Conservation (phyloP, 1,140 invertebrate genomes). For the Himalopsyche phryganea region DNA sequence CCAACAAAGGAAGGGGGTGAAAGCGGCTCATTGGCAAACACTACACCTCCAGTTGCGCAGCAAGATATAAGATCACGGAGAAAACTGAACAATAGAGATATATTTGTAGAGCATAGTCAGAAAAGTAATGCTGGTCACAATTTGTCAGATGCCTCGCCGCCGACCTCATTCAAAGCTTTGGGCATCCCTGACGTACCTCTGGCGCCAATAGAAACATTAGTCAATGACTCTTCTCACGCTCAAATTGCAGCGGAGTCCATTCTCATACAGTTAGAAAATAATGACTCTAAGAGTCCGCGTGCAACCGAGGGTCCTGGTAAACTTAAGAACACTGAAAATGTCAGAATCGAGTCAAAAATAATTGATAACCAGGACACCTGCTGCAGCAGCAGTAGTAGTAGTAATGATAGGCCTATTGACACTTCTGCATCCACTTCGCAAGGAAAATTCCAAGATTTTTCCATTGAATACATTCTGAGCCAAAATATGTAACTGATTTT, state of each 20-base stretch:
- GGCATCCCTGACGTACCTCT: slow-evolving; percentile 1
- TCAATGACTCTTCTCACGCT: slow-evolving; percentile 10
- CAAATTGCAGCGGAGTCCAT: slow-evolving; percentile 28
- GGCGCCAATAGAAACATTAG: slow-evolving; percentile 1
- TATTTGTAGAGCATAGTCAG: neutral
- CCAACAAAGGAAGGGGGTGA: slow-evolving; percentile 30
- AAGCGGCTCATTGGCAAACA: slow-evolving; percentile 9
- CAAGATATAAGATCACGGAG: neutral
- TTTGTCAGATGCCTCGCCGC: neutral
- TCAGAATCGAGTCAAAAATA: neutral
- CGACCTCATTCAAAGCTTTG: neutral
- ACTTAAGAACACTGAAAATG: neutral
- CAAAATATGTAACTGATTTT: slow-evolving; percentile 28
- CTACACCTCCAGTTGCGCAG: slow-evolving; percentile 18
- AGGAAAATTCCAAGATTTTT: slow-evolving; percentile 32
- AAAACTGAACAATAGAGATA: neutral
- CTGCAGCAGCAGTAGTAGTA: slow-evolving; percentile 1
- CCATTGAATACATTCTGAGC: slow-evolving; percentile 30
- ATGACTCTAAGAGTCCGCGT: neutral
- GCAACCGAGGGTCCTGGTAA: neutral
- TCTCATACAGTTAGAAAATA: slow-evolving; percentile 26
- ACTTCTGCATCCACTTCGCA: slow-evolving; percentile 2
- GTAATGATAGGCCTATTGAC: neutral
- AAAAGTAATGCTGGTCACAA: neutral
- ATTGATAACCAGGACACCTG: neutral